A percentile compares a stretch with the other conserved stretches of the same genome.
Conservation (phyloP, 2,888 invertebrate genomes). For the Galeruca laticollis region DNA sequence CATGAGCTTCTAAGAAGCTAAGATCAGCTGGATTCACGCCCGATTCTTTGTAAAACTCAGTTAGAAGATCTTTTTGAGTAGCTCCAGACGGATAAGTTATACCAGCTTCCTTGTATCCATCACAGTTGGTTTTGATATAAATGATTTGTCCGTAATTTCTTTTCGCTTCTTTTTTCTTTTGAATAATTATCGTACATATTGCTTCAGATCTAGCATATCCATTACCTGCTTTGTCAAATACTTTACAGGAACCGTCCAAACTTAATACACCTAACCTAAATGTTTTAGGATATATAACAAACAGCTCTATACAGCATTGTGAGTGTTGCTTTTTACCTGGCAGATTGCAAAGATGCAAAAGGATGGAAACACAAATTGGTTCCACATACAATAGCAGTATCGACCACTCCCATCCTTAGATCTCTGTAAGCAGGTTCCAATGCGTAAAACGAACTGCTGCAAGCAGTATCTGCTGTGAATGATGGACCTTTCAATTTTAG, state of each 20-base stretch:
- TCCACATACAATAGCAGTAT: conserved; percentile 91
- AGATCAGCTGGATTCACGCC: conserved; percentile 77
- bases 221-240: no score
- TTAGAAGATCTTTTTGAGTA: conserved; percentile 73
- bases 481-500: conserved; percentile 92
- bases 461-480: conserved; percentile 91
- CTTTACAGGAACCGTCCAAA: conserved; percentile 85
- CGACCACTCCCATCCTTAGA: conserved; percentile 84
- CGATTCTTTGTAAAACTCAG: conserved; percentile 78
- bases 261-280: conserved; percentile 80
- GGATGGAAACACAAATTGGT: conserved; percentile 89
- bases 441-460: conserved; percentile 92
- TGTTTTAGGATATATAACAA: conserved; percentile 11
- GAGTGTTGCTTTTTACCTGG: conserved; percentile 72
- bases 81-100: conserved; percentile 65
- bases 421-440: conserved; percentile 85
- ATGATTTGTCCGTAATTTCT: no score
- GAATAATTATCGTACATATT: no score
- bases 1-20: conserved; percentile 89
- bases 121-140: no score
- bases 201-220: no score
- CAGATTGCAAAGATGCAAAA: conserved; percentile 89
- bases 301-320: neutral
- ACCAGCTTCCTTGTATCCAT: no score
- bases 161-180: no score